Base-by-base conservation (phyloP, 2,797 vertebrate species). In the Hafferia zeledoni region DNA sequence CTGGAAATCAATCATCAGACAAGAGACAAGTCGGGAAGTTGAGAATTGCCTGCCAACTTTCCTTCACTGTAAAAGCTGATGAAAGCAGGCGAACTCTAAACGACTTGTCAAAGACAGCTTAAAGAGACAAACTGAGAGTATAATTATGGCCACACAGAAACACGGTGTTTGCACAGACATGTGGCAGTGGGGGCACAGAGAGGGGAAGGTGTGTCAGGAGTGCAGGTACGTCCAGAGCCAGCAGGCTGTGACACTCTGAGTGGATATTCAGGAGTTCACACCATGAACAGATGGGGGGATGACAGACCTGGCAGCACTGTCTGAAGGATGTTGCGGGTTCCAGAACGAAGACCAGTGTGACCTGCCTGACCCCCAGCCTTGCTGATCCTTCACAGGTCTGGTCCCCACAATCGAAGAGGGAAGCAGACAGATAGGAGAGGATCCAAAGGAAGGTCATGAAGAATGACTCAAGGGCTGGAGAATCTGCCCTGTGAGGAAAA, bases 1-100 rank as follows among this genome's bases (percentile, higher is more conserved):
- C 96, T 87, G 91, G 89, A 93, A 96, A 90, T 96, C 96, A 94
- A 87, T 96, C 96, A 95, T 52, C 91, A 94, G 91, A 65, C 57
- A 65, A 78, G 90, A 95, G 90, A 91, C 86, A 63, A 90, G 83
- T 13, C 41, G 39, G 78, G 53, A 87, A 82, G 87, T 2, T 76
- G 87, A 94, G 95, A 87, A 84, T 33, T 93, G 81, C 86, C 87
- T 96, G 92, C 81, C 94, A 94, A 63, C 67, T 79, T 87, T 59
- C 67, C 82, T 81, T 76, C 20, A 10, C 70, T 82, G 19, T 52
- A 65, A 87, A 87, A 82, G 80, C 86, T 84, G 90, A 72, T 50
- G 74, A 92, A 94, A 94, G 78, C 55, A 72, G 47, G 67, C 47
- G 87, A 93, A 92, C 90, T 76, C 79, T 39, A 76, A 90, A 75